phyloP scores from a whole-genome alignment of 2,113 vertebrate genomes.

The Neotragus pygmaeus region DNA sequence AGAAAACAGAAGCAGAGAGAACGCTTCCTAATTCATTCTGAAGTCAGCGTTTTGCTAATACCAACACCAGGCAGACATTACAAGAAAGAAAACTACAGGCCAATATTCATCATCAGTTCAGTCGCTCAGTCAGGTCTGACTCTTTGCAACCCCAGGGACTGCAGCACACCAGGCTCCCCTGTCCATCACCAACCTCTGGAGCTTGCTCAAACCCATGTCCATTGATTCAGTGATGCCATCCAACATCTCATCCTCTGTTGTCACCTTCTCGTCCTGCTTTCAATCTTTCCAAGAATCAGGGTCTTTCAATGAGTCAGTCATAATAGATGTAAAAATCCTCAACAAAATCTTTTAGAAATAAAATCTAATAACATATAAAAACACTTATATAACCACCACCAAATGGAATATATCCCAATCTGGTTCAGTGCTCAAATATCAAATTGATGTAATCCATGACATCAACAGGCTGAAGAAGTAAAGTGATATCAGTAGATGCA shows the following conservation, averaged over 20 bases:
- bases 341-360: not conserved
- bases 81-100: not conserved
- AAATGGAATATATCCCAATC: not conserved
- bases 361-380: not conserved
- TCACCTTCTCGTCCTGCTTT: not conserved
- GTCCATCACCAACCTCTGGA: not conserved
- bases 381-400: not conserved
- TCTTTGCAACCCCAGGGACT: too few relatives aligned
- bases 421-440: not conserved
- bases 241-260: not conserved
- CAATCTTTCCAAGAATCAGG: not conserved
- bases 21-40: not conserved
- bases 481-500: not conserved
- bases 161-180: not conserved
- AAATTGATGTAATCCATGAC: not conserved
- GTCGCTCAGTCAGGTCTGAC: too few relatives aligned
- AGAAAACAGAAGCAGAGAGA: not conserved
- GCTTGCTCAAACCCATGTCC: too few relatives aligned
- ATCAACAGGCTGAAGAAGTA: not conserved
- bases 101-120: not conserved
- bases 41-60: not conserved
- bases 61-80: not conserved
- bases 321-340: not conserved
- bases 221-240: not conserved
- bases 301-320: not conserved